Evolutionary conservation across 2,797 vertebrate species (phyloP).

Genomic region (Sebastes umbrosus): DNA sequence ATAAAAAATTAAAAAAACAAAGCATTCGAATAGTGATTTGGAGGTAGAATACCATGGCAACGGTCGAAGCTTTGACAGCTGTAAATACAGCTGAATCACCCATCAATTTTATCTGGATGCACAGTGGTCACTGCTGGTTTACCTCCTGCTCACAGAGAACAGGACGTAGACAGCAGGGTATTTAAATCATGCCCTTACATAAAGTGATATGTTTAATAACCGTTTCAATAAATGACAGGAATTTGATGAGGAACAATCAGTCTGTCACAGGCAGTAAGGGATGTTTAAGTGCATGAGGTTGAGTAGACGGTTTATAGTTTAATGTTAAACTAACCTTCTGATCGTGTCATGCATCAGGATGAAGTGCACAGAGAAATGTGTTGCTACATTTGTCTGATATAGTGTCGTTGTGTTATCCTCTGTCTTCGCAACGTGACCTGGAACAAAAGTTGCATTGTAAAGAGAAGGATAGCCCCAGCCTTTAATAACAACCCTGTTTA

Average conservation of each 20-base stretch:
- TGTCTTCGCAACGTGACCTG: neutral
- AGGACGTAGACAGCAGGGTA: constrained; percentile 4
- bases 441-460: constrained; percentile 13
- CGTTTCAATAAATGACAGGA: constrained; percentile 34
- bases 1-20: too few relatives aligned
- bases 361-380: neutral
- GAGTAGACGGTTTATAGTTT: constrained; percentile 19
- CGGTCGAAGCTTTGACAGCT: too few relatives aligned
- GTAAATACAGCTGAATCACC: constrained; percentile 1
- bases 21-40: too few relatives aligned
- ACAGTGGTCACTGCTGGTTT: neutral
- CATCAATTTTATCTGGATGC: constrained; percentile 7
- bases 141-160: constrained; percentile 3
- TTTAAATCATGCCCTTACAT: constrained; percentile 39
- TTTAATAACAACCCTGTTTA: neutral
- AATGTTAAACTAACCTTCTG: constrained; percentile 7
- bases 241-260: neutral
- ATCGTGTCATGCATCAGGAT: neutral
- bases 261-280: neutral
- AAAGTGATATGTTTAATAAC: constrained; percentile 7
- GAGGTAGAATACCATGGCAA: too few relatives aligned
- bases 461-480: neutral
- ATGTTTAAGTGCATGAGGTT: constrained; percentile 21
- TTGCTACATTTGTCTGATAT: neutral
- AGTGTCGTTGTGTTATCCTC: neutral